Conservation (phyloP, 2,113 vertebrate genomes). For the Stigmatopora argus region DNA sequence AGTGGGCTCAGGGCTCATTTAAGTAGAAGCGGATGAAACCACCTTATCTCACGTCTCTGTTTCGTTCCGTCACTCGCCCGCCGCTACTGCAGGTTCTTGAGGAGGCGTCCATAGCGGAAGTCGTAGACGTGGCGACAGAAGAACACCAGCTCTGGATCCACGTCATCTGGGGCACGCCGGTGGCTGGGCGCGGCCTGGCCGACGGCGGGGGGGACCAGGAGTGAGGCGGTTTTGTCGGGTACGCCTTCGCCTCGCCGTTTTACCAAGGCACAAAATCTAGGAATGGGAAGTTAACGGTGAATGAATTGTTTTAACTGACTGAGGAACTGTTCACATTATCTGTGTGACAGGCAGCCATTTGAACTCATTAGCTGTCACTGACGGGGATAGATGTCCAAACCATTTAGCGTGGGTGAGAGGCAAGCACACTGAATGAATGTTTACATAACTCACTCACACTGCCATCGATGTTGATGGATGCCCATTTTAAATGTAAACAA, state of each 20-base stretch:
- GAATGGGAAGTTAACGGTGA: neutral
- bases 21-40: conserved; percentile 25
- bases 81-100: conserved; percentile 95
- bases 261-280: conserved; percentile 99
- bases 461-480: too few relatives aligned
- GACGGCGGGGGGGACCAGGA: conserved; percentile 84
- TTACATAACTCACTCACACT: too few relatives aligned
- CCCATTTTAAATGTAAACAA: too few relatives aligned
- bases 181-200: conserved; percentile 86
- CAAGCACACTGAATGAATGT: too few relatives aligned
- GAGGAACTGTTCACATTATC: too few relatives aligned
- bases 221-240: conserved; percentile 71
- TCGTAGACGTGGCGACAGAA: conserved; percentile 98
- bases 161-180: conserved; percentile 89
- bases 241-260: conserved; percentile 88
- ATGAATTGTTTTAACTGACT: neutral
- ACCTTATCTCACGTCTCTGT: conserved; percentile 16
- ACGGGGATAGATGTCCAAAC: too few relatives aligned
- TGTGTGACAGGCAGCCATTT: too few relatives aligned
- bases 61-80: conserved; percentile 21
- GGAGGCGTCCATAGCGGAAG: conserved; percentile 93
- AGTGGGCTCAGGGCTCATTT: conserved; percentile 27
- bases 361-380: too few relatives aligned
- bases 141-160: conserved; percentile 93
- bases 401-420: too few relatives aligned